Base-by-base conservation (phyloP, 1,140 invertebrate species). In the Laupala kohalensis region DNA sequence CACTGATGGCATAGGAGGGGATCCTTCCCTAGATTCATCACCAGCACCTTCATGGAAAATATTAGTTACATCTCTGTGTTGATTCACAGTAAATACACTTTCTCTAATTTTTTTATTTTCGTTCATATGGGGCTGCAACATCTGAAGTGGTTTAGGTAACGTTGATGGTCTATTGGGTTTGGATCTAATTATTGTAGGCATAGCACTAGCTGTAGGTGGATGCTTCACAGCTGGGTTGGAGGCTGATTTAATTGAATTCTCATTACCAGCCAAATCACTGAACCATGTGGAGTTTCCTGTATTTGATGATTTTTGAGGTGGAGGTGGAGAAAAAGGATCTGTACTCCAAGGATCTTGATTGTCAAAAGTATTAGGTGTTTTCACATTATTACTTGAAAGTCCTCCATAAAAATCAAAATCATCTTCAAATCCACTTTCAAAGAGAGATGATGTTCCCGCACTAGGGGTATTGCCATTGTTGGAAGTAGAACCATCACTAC, bases 1-100 rank as follows among this genome's bases (percentile, higher is more conserved):
- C 69, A 89, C 84, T 23, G 84, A 84, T 6, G 90, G 90, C 90
- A 92, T 92, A 0, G 90, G 91, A 0, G 88, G 89, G 67, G 90
- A 92, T 6, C 78, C 76, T 28, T 79, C 76, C 27, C 64, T 37
- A 4, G 19, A n/a, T 25, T 72, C 53, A 6, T 72, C 65, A n/a
- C n/a, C n/a, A n/a, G n/a, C n/a, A n/a, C n/a, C n/a, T n/a, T n/a
- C n/a, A n/a, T n/a, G n/a, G n/a, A n/a, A n/a, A n/a, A n/a, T n/a
- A n/a, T n/a, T n/a, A n/a, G n/a, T n/a, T n/a, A n/a, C n/a, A n/a
- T n/a, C n/a, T 15, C 62, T 25, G 26, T 63, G 24, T 53, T 23
- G 24, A 25, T 70, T 30, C 25, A 9, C 53, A 64, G 6, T 70
- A 68, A 29, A 23, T 23, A 30, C 19, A 13, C 23, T 23, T 6